Conservation (phyloP, 64 coral and sea anemone species). For the Anthopleura sola region DNA sequence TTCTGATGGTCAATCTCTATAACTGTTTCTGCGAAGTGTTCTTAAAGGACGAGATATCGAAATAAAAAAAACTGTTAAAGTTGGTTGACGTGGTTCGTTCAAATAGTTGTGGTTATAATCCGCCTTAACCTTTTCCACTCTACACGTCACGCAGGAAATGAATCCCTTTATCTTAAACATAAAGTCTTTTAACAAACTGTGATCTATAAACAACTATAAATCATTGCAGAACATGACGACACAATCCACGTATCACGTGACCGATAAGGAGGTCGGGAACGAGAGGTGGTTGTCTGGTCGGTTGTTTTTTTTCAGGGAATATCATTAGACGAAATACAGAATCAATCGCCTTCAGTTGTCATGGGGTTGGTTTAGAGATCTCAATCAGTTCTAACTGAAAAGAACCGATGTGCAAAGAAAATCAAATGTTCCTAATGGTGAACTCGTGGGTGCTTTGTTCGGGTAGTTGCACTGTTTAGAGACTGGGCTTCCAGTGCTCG, state of each 20-base stretch:
- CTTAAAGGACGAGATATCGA: not conserved
- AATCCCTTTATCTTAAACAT: not conserved
- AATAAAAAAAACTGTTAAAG: not conserved
- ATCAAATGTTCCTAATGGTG: too few species aligned
- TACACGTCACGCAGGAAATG: not conserved
- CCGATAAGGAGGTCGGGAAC: not conserved
- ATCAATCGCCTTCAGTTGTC: too few species aligned
- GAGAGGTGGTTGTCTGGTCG: not conserved
- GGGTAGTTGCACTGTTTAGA: too few species aligned
- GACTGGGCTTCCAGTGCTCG: too few species aligned
- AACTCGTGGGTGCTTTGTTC: too few species aligned
- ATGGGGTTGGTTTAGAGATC: too few species aligned
- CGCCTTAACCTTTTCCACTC: conserved; percentile 1
- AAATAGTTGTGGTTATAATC: conserved; percentile 5
- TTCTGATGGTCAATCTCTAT: too few species aligned
- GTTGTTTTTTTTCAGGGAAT: too few species aligned
- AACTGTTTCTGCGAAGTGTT: not conserved
- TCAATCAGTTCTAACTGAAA: too few species aligned
- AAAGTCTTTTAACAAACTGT: conserved; percentile 7
- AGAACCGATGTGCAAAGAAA: too few species aligned
- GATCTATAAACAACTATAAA: not conserved
- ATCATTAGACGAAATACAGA: too few species aligned
- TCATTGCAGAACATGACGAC: not conserved
- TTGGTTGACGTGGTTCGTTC: not conserved
- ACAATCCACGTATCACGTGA: not conserved